phyloP scores from a whole-genome alignment of 2,888 invertebrate genomes.

The Cetonia aurata region DNA sequence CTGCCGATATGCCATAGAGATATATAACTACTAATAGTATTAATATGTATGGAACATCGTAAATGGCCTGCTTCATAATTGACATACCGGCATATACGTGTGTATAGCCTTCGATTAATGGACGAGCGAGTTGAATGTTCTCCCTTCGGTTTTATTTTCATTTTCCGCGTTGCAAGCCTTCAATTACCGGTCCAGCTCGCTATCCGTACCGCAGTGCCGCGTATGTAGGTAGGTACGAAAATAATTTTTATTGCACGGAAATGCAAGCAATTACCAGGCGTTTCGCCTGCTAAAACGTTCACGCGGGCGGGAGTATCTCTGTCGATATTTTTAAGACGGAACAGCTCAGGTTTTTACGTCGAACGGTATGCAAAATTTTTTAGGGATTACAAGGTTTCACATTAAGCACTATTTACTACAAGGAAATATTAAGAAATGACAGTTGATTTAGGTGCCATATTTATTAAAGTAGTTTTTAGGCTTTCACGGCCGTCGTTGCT shows the following conservation, averaged over 20 bases:
- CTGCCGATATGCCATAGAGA: slow-evolving; percentile 31
- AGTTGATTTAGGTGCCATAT: no score
- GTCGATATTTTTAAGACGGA: slow-evolving; percentile 12
- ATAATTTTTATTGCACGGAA: not conserved
- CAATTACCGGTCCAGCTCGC: no score
- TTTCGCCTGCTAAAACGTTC: slow-evolving; percentile 6
- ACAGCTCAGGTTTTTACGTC: no score
- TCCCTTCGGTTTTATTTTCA: slow-evolving; percentile 12
- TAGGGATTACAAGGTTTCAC: no score
- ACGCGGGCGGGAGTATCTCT: not conserved
- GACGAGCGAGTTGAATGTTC: not conserved
- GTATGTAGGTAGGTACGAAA: not conserved
- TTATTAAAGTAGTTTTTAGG: no score
- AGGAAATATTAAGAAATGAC: no score
- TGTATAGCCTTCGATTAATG: not conserved
- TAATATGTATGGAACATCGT: slow-evolving; percentile 23
- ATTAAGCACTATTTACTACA: no score
- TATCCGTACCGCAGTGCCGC: not conserved
- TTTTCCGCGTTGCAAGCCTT: not conserved
- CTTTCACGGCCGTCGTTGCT: no score
- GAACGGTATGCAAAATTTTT: no score
- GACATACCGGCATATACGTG: slow-evolving; percentile 15
- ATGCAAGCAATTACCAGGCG: slow-evolving; percentile 6
- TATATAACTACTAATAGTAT: not conserved
- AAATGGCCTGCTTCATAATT: slow-evolving; percentile 25